phyloP scores from a whole-genome alignment of 2,888 invertebrate genomes.

The Acleris cristana region DNA sequence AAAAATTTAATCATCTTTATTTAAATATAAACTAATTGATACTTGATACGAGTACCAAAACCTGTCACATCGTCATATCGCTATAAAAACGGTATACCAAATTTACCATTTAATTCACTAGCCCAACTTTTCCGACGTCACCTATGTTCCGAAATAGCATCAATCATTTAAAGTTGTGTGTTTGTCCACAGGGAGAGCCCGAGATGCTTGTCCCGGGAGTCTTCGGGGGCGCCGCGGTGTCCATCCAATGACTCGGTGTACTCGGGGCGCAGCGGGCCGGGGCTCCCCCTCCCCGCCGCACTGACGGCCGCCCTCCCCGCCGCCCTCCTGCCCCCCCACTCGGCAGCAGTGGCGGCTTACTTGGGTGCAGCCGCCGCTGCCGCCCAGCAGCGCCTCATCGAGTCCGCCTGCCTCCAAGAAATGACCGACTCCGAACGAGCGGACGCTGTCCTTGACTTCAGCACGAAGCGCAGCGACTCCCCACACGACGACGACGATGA shows the following conservation, averaged over 20 bases:
- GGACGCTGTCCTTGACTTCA: slow-evolving; percentile 90
- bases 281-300: slow-evolving; percentile 81
- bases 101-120: slow-evolving; percentile 53
- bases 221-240: slow-evolving; percentile 89
- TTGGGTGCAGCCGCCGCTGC: slow-evolving; percentile 89
- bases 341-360: slow-evolving; percentile 92
- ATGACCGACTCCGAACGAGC: slow-evolving; percentile 85
- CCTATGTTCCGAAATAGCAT: slow-evolving; percentile 42
- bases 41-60: neutral
- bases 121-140: slow-evolving; percentile 51
- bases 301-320: slow-evolving; percentile 87
- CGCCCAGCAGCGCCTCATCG: slow-evolving; percentile 90
- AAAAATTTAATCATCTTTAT: slow-evolving; percentile 4
- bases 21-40: neutral
- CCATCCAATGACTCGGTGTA: slow-evolving; percentile 91
- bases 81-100: slow-evolving; percentile 44
- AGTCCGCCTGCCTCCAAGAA: slow-evolving; percentile 88
- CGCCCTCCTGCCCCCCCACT: slow-evolving; percentile 89
- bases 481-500: slow-evolving; percentile 81
- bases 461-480: slow-evolving; percentile 86
- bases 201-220: slow-evolving; percentile 92
- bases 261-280: slow-evolving; percentile 85
- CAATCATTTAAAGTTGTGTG: slow-evolving; percentile 50
- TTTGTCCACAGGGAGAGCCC: slow-evolving; percentile 91
- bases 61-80: neutral